phyloP scores from a whole-genome alignment of 2,797 vertebrate genomes.

The Petrocephalus schoutedeni region DNA sequence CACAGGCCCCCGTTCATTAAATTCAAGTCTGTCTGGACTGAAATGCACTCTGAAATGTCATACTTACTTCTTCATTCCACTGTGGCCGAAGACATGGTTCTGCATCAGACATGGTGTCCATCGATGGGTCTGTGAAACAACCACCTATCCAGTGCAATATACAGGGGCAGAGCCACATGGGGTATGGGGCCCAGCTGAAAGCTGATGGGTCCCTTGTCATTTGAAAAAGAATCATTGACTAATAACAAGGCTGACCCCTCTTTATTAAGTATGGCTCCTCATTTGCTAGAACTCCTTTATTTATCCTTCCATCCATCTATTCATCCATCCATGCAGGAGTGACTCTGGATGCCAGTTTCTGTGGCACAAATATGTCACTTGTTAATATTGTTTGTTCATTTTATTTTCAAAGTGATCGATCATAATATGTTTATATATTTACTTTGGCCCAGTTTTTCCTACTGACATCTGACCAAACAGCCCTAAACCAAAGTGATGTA shows the following conservation, averaged over 20 bases:
- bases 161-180: not conserved
- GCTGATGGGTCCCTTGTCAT: not conserved
- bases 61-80: not conserved
- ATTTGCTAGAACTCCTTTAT: not conserved
- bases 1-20: not conserved
- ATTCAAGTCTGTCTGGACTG: not conserved
- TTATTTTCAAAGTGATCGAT: not conserved
- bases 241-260: not conserved
- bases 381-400: not conserved
- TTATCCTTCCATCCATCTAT: not conserved
- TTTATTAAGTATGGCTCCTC: not conserved
- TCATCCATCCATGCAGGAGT: not conserved
- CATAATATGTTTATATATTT: not conserved
- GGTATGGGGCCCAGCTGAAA: not conserved
- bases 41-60: not conserved
- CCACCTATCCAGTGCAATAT: not conserved
- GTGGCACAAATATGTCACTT: not conserved
- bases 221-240: not conserved
- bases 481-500: not conserved
- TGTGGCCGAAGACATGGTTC: not conserved
- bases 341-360: not conserved
- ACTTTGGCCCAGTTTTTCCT: not conserved
- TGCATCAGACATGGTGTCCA: not conserved
- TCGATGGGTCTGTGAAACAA: not conserved
- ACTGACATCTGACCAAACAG: not conserved